Base-by-base conservation (phyloP, 92 coral and sea anemone genomes). In the Siderastrea siderea region DNA sequence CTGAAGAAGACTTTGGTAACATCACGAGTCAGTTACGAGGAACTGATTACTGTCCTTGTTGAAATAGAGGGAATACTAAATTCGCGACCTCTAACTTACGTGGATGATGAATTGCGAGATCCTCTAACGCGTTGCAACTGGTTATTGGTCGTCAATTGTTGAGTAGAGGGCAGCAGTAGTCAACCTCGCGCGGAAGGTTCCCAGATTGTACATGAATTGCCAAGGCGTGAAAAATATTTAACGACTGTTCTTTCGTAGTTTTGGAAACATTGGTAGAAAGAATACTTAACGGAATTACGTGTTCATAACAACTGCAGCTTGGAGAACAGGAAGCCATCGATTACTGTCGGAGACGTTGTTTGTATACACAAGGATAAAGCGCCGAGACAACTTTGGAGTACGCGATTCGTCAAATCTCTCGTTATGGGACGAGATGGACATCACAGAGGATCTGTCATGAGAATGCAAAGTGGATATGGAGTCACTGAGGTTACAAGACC, bases 141-240 rank as follows among this genome's bases (percentile, higher is more conserved):
- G 38, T 68, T 68, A 68, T 68, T 68, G 73, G 73, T 68, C 73
- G 73, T 7, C 73, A 50, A 7, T 19, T 68, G 73, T 68, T 58
- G 10, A 58, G 63, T 58, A 58, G 16, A 58, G 14, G 63, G 63
- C 2, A 58, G 10, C 63, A 13, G 14, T 58, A 7, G 16, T 7
- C 63, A 5, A 38, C 48, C 73, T 38, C 48, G 49, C 50, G 26
- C 14, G 73, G 73, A 38, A 68, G 10, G 2, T 58, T n/a, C n/a
- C n/a, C 63, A 58, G 14, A 58, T 16, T 58, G 63, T 58, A 2
- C 63, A 12, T 13, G 73, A 8, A 38, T 45, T 68, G 13, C 2
- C 73, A 68, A 38, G 73, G 3, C 73, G 73, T 68, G 73, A 17
- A 50, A 68, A n/a, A n/a, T n/a, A n/a, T n/a, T n/a, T n/a, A n/a